These are phyloP conservation scores for Tauraco erythrolophus DNA, from an alignment of 2,113 vertebrate species.

Conservation along the genomic window DNA sequence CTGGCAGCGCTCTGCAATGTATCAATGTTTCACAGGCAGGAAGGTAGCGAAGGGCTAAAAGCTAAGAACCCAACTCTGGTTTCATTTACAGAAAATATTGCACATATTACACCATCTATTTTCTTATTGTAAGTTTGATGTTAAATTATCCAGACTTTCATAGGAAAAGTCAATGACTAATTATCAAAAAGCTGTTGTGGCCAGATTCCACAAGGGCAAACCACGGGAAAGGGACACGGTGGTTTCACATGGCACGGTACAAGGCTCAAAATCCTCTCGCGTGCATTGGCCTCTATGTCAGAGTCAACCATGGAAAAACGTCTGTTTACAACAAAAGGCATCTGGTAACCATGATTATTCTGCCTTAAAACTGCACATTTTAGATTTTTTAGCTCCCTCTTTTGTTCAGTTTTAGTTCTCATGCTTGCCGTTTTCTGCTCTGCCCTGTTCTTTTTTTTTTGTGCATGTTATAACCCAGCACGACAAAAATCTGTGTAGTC, in stretches of 20 bases:
- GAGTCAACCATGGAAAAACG: background rate
- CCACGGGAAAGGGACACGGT: background rate
- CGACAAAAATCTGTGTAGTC: background rate
- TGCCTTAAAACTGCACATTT: conserved; percentile 1
- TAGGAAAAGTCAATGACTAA: background rate
- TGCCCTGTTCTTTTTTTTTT: background rate
- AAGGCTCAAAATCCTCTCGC: background rate
- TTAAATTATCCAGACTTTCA: background rate
- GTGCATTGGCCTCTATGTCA: background rate
- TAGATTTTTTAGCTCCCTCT: conserved; percentile 30
- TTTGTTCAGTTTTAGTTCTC: conserved; percentile 46
- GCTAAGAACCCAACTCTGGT: background rate
- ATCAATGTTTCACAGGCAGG: background rate
- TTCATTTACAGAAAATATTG: background rate
- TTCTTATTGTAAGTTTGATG: background rate
- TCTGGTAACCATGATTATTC: conserved; percentile 24
- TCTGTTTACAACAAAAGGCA: conserved; percentile 40
- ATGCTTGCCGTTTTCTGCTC: background rate
- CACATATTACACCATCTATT: background rate
- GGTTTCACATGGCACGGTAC: background rate
- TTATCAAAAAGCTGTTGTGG: background rate
- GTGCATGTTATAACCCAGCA: background rate
- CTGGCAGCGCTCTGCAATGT: background rate
- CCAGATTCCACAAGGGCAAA: background rate
- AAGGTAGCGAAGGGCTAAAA: background rate